A percentile compares a stretch with the other conserved stretches of the same genome.
Evolutionary conservation across 2,888 invertebrate genomes (phyloP).

Genomic region (Agapostemon virescens): DNA sequence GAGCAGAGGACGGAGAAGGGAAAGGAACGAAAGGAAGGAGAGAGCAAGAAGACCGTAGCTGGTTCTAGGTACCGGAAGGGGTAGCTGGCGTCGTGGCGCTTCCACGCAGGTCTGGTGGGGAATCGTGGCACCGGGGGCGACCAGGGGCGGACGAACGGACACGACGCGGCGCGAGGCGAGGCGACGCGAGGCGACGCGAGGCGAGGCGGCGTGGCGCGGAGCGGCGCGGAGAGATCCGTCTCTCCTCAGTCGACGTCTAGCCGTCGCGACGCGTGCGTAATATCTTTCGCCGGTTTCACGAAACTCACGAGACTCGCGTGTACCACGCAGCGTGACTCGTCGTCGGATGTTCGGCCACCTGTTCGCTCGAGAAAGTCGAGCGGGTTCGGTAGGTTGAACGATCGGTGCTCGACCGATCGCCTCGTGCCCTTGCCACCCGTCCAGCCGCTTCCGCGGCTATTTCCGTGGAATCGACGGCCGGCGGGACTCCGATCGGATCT

Average conservation of each 20-base stretch:
- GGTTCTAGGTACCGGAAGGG: conserved; percentile 41
- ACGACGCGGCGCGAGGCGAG: conserved; percentile 60
- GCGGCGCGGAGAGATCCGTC: conserved; percentile 61
- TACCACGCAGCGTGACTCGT: conserved; percentile 64
- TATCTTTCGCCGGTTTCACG: conserved; percentile 59
- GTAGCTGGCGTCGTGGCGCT: conserved; percentile 53
- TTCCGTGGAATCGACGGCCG: background rate
- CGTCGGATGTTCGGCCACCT: conserved; percentile 71
- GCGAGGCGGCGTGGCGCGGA: conserved; percentile 51
- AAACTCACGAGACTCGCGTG: conserved; percentile 68
- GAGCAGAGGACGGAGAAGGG: too few species aligned
- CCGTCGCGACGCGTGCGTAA: conserved; percentile 78
- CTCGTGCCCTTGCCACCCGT: background rate
- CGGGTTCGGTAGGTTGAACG: conserved; percentile 22
- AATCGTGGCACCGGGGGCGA: conserved; percentile 53
- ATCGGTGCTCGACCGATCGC: conserved; percentile 5
- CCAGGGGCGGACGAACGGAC: conserved; percentile 70
- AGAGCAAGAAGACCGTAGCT: conserved; percentile 8
- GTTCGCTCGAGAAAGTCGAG: conserved; percentile 67
- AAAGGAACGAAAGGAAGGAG: background rate
- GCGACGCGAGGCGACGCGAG: background rate
- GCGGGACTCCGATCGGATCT: conserved; percentile 2
- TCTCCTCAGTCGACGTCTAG: conserved; percentile 79
- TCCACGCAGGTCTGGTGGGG: conserved; percentile 50
- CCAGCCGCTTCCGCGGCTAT: background rate